Evolutionary conservation across 2,888 invertebrate genomes (phyloP), one percentile per base, ranked within the genome.

Genomic region (Aphidius colemani): DNA sequence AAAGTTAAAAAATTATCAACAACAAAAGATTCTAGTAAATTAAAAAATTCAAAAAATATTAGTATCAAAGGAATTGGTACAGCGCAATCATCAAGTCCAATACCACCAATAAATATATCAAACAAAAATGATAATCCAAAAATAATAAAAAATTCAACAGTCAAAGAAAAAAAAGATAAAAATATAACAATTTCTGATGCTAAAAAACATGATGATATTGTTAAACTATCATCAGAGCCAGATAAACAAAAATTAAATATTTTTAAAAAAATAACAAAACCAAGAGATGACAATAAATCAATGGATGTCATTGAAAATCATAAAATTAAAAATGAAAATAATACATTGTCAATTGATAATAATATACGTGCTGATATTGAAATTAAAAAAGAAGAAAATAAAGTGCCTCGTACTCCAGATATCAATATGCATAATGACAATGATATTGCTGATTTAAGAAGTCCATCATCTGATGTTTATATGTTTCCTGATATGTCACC

Each of bases 171-270:
- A 43, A 46, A 56, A 7, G 66, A 57, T 3, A 69, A 64, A 56
- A 30, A 56, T 1, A 53, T 67, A 0, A 57, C 56, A 0, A 55
- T 44, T 11, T 62, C 69, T 2, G 50, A 82, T 67, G 77, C 82
- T 9, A 85, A 85, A 71, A 87, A 86, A 67, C 86, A 86, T 72
- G 81, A 86, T 49, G 75, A 84, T 66, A 83, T 86, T 40, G 86
- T 85, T 72, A 93, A 90, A 82, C 79, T 94, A 63, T 87, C 89
- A 6, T 89, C 89, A 9, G 93, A 93, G 82, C 93, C 93, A 0
- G 92, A 94, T 79, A 91, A 90, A 82, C 92, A 90, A 81, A 95
- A 94, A 79, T 84, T 93, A 49, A 94, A 93, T 84, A 93, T 94
- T 78, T 92, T 94, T 77, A 94, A 93, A 79, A 93, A 93, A 83